Conservation (phyloP, 2,797 vertebrate genomes). For the Anguilla obscura region DNA sequence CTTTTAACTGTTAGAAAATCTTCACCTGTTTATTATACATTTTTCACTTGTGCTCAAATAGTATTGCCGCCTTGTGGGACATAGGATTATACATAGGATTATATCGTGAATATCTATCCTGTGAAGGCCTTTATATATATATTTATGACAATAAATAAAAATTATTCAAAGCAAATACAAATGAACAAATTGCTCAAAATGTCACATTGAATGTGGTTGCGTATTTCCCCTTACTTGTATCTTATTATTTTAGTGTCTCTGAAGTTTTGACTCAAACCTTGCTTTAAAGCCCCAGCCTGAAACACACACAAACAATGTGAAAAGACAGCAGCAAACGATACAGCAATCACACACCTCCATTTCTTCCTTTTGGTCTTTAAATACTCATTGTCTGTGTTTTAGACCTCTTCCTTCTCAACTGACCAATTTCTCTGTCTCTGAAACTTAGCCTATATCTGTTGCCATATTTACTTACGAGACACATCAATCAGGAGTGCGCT, state of each 20-base stretch:
- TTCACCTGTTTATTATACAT: not conserved
- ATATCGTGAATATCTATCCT: not conserved
- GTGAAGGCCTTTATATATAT: constrained; percentile 6
- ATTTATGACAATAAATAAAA: not conserved
- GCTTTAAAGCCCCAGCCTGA: not conserved
- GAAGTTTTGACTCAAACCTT: not conserved
- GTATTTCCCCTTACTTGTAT: not conserved
- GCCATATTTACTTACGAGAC: not conserved
- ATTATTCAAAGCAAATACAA: not conserved
- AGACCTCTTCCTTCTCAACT: not conserved
- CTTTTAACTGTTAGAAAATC: not conserved
- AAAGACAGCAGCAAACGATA: not conserved
- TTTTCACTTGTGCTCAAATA: not conserved
- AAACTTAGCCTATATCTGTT: not conserved
- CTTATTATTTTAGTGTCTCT: not conserved
- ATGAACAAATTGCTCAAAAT: not conserved
- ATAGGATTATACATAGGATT: not conserved
- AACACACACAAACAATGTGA: not conserved
- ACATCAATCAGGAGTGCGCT: not conserved
- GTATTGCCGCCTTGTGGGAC: not conserved
- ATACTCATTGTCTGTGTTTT: not conserved
- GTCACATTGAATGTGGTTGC: not conserved
- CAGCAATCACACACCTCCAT: not conserved
- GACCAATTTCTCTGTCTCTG: not conserved
- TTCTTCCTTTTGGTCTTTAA: not conserved